These are phyloP conservation scores for Babylonia areolata DNA, from an alignment of 1,140 invertebrate species.

Conservation along the genomic window DNA sequence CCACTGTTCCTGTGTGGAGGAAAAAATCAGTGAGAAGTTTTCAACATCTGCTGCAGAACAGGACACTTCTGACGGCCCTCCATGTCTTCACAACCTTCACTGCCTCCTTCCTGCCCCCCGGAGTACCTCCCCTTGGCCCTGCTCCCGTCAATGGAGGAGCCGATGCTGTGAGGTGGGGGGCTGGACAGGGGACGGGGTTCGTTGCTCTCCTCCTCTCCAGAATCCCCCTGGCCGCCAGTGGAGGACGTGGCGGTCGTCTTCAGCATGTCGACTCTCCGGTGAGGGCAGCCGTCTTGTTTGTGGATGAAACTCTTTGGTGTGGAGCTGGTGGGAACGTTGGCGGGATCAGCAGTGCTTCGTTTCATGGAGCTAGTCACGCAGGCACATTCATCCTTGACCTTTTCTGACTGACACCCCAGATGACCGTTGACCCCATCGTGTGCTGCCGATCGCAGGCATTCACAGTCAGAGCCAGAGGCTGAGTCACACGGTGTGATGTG, in stretches of 20 bases:
- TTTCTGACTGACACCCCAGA: not conserved
- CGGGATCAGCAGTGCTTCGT: not conserved
- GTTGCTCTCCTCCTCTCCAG: not conserved
- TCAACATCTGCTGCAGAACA: slow-evolving; percentile 51
- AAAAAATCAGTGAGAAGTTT: slow-evolving; percentile 31
- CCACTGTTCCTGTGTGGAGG: too few relatives aligned
- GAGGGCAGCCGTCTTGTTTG: not conserved
- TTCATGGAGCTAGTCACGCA: slow-evolving; percentile 35
- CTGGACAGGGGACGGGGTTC: not conserved
- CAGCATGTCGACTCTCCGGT: not conserved
- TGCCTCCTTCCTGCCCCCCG: not conserved
- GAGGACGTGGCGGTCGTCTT: slow-evolving; percentile 23
- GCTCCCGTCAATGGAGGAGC: not conserved
- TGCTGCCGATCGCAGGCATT: slow-evolving; percentile 6
- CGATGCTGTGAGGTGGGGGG: not conserved
- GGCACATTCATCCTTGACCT: slow-evolving; percentile 21
- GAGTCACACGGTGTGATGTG: slow-evolving; percentile 33
- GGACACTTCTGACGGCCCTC: slow-evolving; percentile 46
- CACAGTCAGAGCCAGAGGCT: slow-evolving; percentile 31
- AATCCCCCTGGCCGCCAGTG: slow-evolving; percentile 21
- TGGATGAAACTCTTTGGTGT: not conserved
- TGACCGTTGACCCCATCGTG: not conserved
- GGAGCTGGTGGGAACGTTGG: slow-evolving; percentile 28
- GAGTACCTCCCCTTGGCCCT: slow-evolving; percentile 3
- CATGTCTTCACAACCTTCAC: slow-evolving; percentile 24